Percentiles rank a stretch among this genome's conserved stretches.
Evolutionary conservation across 2,113 vertebrate genomes (phyloP).

Genomic region (Peromyscus leucopus): DNA sequence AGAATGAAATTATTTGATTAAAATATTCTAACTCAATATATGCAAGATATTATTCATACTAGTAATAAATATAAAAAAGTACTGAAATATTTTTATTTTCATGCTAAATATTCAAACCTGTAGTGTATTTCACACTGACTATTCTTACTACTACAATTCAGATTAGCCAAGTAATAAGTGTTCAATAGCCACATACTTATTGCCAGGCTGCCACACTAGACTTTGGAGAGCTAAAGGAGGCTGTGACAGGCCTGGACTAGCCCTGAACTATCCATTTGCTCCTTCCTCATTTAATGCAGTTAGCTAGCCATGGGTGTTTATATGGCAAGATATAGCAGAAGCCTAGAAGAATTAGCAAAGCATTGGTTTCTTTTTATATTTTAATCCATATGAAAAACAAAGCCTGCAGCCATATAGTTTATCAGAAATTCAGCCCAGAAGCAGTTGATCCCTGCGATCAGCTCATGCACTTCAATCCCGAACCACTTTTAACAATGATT

Average conservation of each 20-base stretch:
- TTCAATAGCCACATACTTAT: neutral
- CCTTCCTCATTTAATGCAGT: neutral
- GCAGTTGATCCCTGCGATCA: neutral
- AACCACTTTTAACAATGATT: neutral
- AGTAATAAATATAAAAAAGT: neutral
- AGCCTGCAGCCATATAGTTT: neutral
- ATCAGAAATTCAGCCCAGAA: constrained; percentile 4
- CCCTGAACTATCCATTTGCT: neutral
- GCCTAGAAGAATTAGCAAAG: neutral
- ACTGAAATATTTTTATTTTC: constrained; percentile 36
- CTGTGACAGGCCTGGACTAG: too few species aligned
- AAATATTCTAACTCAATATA: neutral
- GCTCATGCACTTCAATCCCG: neutral
- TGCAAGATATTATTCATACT: neutral
- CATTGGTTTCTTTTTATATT: neutral
- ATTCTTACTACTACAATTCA: neutral
- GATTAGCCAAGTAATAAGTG: neutral
- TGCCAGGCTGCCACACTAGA: neutral
- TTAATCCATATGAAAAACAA: constrained; percentile 55
- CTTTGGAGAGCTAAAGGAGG: neutral
- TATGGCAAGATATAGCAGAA: neutral
- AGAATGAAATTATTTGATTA: constrained; percentile 50
- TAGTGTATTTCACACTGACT: neutral
- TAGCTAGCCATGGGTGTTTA: neutral
- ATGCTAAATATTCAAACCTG: constrained; percentile 13